Evolutionary conservation across 1,140 invertebrate species (phyloP).

Genomic region (Physella acuta): DNA sequence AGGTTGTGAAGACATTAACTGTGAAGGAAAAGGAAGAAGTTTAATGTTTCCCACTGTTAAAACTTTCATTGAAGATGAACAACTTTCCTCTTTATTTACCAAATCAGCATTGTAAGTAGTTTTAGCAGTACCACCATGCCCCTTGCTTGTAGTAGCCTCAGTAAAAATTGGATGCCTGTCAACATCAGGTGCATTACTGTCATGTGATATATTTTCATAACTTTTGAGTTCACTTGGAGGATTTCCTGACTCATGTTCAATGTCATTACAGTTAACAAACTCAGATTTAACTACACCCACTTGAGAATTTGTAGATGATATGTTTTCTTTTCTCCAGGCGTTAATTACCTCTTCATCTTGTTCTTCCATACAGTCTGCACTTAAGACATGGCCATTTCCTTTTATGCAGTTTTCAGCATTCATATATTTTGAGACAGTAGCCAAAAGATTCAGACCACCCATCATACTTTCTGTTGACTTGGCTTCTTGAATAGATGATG

Average conservation of each 20-base stretch:
- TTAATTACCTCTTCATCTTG: not conserved
- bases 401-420: constrained; percentile 8
- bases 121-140: not conserved
- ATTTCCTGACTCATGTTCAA: no score
- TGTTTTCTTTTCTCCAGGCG: no score
- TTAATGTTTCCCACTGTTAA: not conserved
- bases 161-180: not conserved
- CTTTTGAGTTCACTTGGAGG: no score
- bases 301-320: no score
- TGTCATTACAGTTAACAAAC: no score
- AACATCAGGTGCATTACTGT: no score
- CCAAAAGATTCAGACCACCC: constrained; percentile 21
- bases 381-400: no score
- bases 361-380: no score
- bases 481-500: not conserved
- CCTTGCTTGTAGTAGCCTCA: not conserved
- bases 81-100: not conserved
- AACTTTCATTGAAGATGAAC: not conserved
- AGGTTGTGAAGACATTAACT: not conserved
- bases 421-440: constrained; percentile 22
- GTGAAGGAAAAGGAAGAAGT: constrained; percentile 2
- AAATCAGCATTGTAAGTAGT: not conserved
- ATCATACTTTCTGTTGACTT: constrained; percentile 6
- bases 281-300: no score
- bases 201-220: no score